Base-by-base conservation (phyloP, 2,888 invertebrate species). In the Tetranychus piercei region DNA sequence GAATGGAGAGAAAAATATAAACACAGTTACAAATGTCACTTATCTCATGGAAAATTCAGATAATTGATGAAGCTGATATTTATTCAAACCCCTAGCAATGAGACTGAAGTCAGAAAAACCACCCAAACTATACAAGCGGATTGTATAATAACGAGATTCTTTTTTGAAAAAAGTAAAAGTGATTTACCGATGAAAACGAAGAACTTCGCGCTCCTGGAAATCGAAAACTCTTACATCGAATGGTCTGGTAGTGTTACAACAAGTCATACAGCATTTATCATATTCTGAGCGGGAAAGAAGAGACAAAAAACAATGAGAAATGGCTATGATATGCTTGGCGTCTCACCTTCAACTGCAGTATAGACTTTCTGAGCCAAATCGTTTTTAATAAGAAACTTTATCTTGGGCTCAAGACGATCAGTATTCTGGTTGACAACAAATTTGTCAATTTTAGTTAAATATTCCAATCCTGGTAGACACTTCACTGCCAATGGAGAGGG, bases 191-290 rank as follows among this genome's bases (percentile, higher is more conserved):
- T 88, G 84, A 77, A 95, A 84, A 81, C 91, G 90, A 79, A 95
- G 90, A 8, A 79, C 88, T 86, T 94, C 91, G 80, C 89, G 89
- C 78, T 87, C 87, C 79, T 86, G 88, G 81, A 88, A 89, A 82
- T 94, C 94, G 81, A 89, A 84, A 76, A 94, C 88, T 83, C 88
- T 89, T 87, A 94, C 90, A 79, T 92, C 90, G 81, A 93, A 94
- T 1, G 91, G 89, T 69, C 94, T 87, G 75, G 87, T 82, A 0
- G 89, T 87, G 0, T 94, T 94, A 80, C 91, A 90, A 81, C 90
- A 90, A 81, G 90, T 89, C 0, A 89, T 90, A 80, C 90, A 90
- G 80, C 91, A 90, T 81, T 90, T 90, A 74, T 89, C 91, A 77
- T 93, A 90, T 82, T 9, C 15, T 55, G 34, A 34, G 34, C 3